A percentile compares a stretch with the other conserved stretches of the same genome.
phyloP scores from a whole-genome alignment of 2,888 invertebrate species.

The Caenorhabditis sp. region DNA sequence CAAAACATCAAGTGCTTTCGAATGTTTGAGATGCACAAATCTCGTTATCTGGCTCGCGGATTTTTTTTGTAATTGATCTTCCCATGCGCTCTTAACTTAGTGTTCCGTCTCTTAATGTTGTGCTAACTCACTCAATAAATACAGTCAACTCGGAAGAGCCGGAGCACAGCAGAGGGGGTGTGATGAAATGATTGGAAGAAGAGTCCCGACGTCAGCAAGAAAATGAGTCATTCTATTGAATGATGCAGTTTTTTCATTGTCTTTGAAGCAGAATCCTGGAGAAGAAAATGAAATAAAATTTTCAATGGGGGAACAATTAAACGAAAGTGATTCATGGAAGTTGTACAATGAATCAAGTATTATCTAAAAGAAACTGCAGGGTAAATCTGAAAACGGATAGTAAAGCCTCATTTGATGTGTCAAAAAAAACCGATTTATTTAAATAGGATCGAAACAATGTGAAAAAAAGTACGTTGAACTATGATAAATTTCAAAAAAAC shows the following conservation, averaged over 20 bases:
- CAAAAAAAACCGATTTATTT: too few relatives aligned
- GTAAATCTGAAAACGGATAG: too few relatives aligned
- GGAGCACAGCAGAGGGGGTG: not conserved
- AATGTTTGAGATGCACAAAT: conserved; percentile 35
- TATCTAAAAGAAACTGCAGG: too few relatives aligned
- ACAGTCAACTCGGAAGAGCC: not conserved
- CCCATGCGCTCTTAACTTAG: conserved; percentile 6
- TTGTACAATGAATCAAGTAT: not conserved
- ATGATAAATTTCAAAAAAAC: too few relatives aligned
- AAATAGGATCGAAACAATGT: too few relatives aligned
- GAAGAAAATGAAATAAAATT: not conserved
- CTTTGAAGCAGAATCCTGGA: not conserved
- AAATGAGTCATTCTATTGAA: conserved; percentile 4
- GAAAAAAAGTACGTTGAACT: too few relatives aligned
- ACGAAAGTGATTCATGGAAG: not conserved
- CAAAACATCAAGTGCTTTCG: conserved; percentile 38
- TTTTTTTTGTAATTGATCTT: conserved; percentile 27
- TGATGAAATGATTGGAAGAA: not conserved
- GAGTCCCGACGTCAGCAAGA: not conserved
- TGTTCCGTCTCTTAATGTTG: not conserved
- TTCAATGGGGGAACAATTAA: not conserved
- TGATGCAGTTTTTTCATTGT: not conserved
- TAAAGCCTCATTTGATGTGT: too few relatives aligned
- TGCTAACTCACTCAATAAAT: not conserved
- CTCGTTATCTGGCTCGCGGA: conserved; percentile 1